phyloP scores from a whole-genome alignment of 2,113 vertebrate species.

The Etheostoma spectabile region DNA sequence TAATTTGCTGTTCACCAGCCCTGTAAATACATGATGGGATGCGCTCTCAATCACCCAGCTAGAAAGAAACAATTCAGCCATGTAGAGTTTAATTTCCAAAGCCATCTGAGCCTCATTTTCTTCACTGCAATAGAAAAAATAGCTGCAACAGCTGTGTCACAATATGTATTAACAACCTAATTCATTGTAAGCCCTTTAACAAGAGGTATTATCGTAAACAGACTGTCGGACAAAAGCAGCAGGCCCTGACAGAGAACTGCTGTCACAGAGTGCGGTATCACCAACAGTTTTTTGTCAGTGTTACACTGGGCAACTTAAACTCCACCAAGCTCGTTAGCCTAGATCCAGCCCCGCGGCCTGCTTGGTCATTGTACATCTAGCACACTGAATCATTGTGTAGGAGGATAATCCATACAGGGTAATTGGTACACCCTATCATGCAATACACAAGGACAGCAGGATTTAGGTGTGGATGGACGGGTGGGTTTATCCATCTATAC shows the following conservation, averaged over 20 bases:
- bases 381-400: slow-evolving; percentile 72
- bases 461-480: slow-evolving; percentile 11
- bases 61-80: slow-evolving; percentile 16
- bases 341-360: slow-evolving; percentile 57
- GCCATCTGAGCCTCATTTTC: slow-evolving; percentile 42
- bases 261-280: slow-evolving; percentile 58
- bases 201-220: slow-evolving; percentile 63
- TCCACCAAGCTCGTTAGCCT: slow-evolving; percentile 69
- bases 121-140: slow-evolving; percentile 30
- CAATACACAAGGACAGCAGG: slow-evolving; percentile 14
- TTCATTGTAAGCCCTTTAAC: slow-evolving; percentile 69
- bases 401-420: slow-evolving; percentile 64
- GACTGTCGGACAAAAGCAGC: slow-evolving; percentile 54
- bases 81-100: slow-evolving; percentile 50
- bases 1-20: slow-evolving; percentile 5
- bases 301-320: slow-evolving; percentile 63
- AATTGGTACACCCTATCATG: slow-evolving; percentile 38
- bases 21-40: slow-evolving; percentile 36
- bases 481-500: not conserved
- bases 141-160: slow-evolving; percentile 65
- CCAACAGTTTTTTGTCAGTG: slow-evolving; percentile 39
- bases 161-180: slow-evolving; percentile 71
- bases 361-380: slow-evolving; percentile 57
- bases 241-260: slow-evolving; percentile 41
- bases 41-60: not conserved